These are phyloP conservation scores for Caenorhabditis angaria DNA, from an alignment of 2,888 invertebrate species.

Conservation along the genomic window DNA sequence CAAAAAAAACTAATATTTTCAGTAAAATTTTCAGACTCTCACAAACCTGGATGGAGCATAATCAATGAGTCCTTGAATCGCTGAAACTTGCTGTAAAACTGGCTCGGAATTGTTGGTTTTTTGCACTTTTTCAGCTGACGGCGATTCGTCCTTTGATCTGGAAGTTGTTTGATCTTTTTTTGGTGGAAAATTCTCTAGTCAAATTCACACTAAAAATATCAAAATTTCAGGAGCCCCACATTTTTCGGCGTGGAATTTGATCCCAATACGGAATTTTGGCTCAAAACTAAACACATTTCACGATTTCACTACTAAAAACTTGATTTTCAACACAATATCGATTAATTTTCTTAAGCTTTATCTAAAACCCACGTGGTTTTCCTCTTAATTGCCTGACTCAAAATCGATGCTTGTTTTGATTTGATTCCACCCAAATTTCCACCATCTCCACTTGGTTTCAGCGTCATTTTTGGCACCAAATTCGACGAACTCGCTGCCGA, in stretches of 20 bases:
- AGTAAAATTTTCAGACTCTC: neutral
- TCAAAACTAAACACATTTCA: too few relatives aligned
- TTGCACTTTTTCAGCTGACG: constrained; percentile 16
- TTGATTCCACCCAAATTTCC: constrained; percentile 18
- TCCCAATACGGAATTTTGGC: too few relatives aligned
- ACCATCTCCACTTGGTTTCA: constrained; percentile 33
- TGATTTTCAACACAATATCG: too few relatives aligned
- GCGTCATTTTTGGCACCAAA: neutral
- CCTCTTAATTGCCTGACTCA: constrained; percentile 36
- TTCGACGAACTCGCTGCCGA: constrained; percentile 16
- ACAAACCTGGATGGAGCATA: constrained; percentile 79
- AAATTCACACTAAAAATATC: constrained; percentile 7
- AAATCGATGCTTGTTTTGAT: constrained; percentile 52
- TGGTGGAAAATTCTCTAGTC: constrained; percentile 19
- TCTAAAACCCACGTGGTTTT: constrained; percentile 24
- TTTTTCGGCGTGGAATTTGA: too few relatives aligned
- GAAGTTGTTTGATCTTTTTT: neutral
- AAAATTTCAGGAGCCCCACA: too few relatives aligned
- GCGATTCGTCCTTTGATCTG: neutral
- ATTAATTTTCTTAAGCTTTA: too few relatives aligned
- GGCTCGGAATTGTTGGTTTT: constrained; percentile 30
- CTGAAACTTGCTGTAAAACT: constrained; percentile 76
- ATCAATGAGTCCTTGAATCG: constrained; percentile 85
- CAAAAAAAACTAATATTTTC: too few relatives aligned
- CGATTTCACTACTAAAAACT: too few relatives aligned